Percentiles rank a stretch among this genome's conserved stretches.
phyloP scores from a whole-genome alignment of 2,888 invertebrate species.

The Acleris cristana region DNA sequence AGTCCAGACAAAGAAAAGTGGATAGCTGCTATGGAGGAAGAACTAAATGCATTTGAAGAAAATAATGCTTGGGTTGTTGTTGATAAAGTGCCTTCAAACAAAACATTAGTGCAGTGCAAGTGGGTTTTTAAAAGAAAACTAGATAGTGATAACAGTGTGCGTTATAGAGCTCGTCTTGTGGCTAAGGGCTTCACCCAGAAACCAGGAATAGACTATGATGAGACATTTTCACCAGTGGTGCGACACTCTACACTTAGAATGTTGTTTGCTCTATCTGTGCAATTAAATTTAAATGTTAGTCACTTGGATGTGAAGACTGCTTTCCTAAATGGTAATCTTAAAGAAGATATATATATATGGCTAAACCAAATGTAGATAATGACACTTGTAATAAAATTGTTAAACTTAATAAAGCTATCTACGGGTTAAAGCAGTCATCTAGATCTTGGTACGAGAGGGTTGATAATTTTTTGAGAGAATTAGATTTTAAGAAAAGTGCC shows the following conservation, averaged over 20 bases:
- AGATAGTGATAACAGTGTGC: slow-evolving; percentile 19
- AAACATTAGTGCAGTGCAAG: slow-evolving; percentile 11
- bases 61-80: slow-evolving; percentile 5
- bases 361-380: slow-evolving; percentile 28
- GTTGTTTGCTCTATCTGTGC: slow-evolving; percentile 8
- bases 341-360: slow-evolving; percentile 42
- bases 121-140: slow-evolving; percentile 28
- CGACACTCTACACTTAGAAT: slow-evolving; percentile 41
- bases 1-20: slow-evolving; percentile 41
- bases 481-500: slow-evolving; percentile 21
- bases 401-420: slow-evolving; percentile 41
- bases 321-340: slow-evolving; percentile 39
- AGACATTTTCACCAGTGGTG: slow-evolving; percentile 36
- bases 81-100: background rate
- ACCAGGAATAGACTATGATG: slow-evolving; percentile 33
- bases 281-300: background rate
- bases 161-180: slow-evolving; percentile 34
- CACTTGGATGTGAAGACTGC: slow-evolving; percentile 28
- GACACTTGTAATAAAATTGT: slow-evolving; percentile 37
- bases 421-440: slow-evolving; percentile 42
- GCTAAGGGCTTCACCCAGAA: slow-evolving; percentile 39
- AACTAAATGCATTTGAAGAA: slow-evolving; percentile 28
- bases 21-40: slow-evolving; percentile 36
- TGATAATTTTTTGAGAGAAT: slow-evolving; percentile 11
- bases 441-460: slow-evolving; percentile 36